Conservation (phyloP, 2,797 vertebrate genomes). For the Hoplostethus mediterraneus region DNA sequence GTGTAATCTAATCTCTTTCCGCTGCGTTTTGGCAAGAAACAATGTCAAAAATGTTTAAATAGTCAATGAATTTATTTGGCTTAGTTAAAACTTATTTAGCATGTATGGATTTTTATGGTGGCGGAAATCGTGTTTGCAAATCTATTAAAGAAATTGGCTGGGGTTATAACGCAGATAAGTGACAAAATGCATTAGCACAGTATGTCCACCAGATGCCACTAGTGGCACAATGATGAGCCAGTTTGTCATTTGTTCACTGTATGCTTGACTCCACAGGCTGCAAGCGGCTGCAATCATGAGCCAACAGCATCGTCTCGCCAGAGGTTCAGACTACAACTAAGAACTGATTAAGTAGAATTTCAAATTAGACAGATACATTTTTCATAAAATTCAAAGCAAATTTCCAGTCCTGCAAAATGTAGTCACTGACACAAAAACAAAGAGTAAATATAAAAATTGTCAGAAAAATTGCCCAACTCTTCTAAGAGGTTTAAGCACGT, state of each 20-base stretch:
- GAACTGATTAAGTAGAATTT: not conserved
- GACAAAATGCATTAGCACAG: not conserved
- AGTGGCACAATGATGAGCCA: conserved; percentile 1
- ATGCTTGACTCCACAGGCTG: no score
- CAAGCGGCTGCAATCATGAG: not conserved
- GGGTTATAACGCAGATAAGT: no score
- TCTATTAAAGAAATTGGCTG: no score
- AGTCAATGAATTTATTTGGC: no score
- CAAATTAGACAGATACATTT: not conserved
- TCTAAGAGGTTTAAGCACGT: not conserved
- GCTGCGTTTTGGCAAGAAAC: not conserved
- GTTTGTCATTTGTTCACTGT: no score
- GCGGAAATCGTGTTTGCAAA: no score
- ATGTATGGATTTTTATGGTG: no score
- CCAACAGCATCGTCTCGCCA: not conserved
- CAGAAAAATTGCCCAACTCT: not conserved
- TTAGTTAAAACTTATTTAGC: no score
- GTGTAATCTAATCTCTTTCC: not conserved
- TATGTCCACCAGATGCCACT: conserved; percentile 66
- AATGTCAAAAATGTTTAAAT: not conserved
- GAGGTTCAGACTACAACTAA: not conserved
- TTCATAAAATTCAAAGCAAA: not conserved
- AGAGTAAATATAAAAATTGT: not conserved
- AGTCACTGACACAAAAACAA: not conserved
- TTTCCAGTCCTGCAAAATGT: not conserved